Evolutionary conservation across 2,888 invertebrate species (phyloP).

Genomic region (Eristalinus aeneus): DNA sequence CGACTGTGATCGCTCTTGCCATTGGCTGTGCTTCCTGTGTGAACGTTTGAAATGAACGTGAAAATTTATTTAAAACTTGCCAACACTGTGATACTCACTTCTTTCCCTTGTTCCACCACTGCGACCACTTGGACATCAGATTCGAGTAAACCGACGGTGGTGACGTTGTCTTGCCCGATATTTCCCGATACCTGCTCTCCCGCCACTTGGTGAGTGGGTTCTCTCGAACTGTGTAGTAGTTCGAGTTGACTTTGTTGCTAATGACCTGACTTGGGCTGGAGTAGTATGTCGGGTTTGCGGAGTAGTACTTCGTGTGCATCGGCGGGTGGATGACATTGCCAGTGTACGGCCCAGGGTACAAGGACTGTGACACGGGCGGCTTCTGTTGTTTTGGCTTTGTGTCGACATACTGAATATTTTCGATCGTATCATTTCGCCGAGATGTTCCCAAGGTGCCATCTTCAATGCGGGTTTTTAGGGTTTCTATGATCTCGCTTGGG

Average conservation of each 20-base stretch:
- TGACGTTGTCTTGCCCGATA: conserved; percentile 5
- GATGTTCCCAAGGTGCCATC: conserved; percentile 76
- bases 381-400: conserved; percentile 34
- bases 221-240: conserved; percentile 53
- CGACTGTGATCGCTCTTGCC: too few species aligned
- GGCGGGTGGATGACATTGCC: conserved; percentile 65
- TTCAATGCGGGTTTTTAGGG: conserved; percentile 75
- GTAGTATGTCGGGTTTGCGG: conserved; percentile 33
- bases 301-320: conserved; percentile 67
- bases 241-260: conserved; percentile 16
- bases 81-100: conserved; percentile 14
- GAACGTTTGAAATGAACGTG: neutral
- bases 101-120: conserved; percentile 45
- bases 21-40: neutral
- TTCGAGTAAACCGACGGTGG: neutral
- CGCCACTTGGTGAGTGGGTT: conserved; percentile 63
- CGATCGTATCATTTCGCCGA: conserved; percentile 76
- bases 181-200: conserved; percentile 16
- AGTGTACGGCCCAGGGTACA: conserved; percentile 34
- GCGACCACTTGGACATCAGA: conserved; percentile 27
- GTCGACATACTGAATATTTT: conserved; percentile 71
- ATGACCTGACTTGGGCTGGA: neutral
- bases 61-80: neutral
- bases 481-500: conserved; percentile 77
- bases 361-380: conserved; percentile 75